These are phyloP conservation scores for Chrysina gloriosa DNA, from an alignment of 2,888 invertebrate species.

Conservation along the genomic window DNA sequence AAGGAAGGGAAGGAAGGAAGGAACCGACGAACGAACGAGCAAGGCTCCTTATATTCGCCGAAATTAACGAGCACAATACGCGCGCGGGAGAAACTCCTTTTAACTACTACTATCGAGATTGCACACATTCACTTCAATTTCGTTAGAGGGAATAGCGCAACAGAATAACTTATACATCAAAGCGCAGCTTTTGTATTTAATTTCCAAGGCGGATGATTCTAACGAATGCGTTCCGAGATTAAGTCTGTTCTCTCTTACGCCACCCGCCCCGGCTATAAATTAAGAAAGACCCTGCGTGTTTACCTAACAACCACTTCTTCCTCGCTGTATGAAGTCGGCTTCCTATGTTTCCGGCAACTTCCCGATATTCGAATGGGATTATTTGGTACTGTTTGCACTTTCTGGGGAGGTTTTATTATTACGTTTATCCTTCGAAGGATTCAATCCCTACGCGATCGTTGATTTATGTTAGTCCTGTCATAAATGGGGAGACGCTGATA, in stretches of 20 bases:
- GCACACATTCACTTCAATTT: conserved; percentile 26
- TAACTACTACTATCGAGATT: conserved; percentile 34
- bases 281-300: neutral
- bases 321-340: neutral
- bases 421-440: neutral
- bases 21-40: too few species aligned
- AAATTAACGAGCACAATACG: conserved; percentile 29
- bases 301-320: conserved; percentile 1
- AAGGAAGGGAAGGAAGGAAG: too few species aligned
- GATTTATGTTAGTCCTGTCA: too few species aligned
- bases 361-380: neutral
- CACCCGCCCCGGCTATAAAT: conserved; percentile 1
- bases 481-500: too few species aligned
- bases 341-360: neutral
- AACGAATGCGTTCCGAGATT: conserved; percentile 22
- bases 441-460: neutral
- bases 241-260: conserved; percentile 15
- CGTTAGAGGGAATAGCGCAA: conserved; percentile 2
- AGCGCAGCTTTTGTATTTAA: conserved; percentile 31
- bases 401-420: neutral
- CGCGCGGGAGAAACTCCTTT: conserved; percentile 10
- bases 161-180: conserved; percentile 27
- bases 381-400: neutral
- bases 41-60: neutral
- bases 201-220: conserved; percentile 3